Evolutionary conservation across 2,888 invertebrate genomes (phyloP), one percentile per base, ranked within the genome.

Genomic region (Hirtodrosophila duncani): DNA sequence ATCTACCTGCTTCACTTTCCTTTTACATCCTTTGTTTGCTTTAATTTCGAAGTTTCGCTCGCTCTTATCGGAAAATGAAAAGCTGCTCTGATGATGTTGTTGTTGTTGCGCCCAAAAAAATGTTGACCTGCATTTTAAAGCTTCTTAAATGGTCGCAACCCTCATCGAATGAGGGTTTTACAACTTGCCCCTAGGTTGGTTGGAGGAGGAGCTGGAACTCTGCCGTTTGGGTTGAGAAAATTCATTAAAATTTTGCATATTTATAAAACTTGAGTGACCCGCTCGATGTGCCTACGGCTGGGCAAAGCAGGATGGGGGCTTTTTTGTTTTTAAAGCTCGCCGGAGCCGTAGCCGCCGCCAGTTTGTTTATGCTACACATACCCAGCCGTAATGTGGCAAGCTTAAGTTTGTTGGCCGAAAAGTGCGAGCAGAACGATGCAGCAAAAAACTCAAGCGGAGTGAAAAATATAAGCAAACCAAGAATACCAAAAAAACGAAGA

Each of bases 171-270:
- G 58, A 44, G 60, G 57, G 56, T 29, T 37, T 17, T 30, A 27
- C 9, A 20, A 8, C 20, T 16, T 10, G 30, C 9, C 16, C 24
- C 13, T 26, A n/a, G n/a, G 17, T 5, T 7, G 14, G 1, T 17
- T 1, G 7, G 17, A 2, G 1, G 6, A 5, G 3, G 29, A 7
- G 0, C 1, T 10, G 7, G 13, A n/a, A 13, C 10, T 30, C 11
- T 23, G 37, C 24, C 31, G 30, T 10, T 13, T 38, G 51, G 38
- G 17, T 13, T 30, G 14, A n/a, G 41, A 64, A 77, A 77, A 77
- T 77, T 77, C 77, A 77, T 77, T 77, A 77, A 81, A 78, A 77
- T 77, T 78, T 77, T 77, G 81, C 78, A 77, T 77, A 77, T 78
- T 80, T 80, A 78, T 66, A 80, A 69, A 75, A 77, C 63, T 67